These are phyloP conservation scores for Erethizon dorsatum DNA, from an alignment of 2,797 vertebrate species.

Conservation along the genomic window DNA sequence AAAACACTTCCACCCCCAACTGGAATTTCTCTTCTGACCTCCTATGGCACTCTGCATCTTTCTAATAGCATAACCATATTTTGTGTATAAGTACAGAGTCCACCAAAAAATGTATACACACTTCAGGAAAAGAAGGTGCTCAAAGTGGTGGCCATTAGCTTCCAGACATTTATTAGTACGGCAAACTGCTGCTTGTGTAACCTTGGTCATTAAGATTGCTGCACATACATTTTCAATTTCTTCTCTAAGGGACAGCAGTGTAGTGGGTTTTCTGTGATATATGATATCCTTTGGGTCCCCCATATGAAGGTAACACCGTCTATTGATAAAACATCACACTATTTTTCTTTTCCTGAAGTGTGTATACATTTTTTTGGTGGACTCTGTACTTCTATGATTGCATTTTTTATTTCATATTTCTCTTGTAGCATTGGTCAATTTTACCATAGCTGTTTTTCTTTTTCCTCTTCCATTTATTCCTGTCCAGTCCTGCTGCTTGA, in stretches of 20 bases:
- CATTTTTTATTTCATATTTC: not conserved
- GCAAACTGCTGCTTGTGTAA: not conserved
- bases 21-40: constrained; percentile 21
- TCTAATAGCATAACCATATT: not conserved
- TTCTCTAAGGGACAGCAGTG: not conserved
- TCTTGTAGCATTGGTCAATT: not conserved
- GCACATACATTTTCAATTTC: not conserved
- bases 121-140: not conserved
- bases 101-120: not conserved
- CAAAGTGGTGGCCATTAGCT: not conserved
- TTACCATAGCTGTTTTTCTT: not conserved
- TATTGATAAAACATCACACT: not conserved
- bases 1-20: not conserved
- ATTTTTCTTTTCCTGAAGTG: not conserved
- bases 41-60: not conserved
- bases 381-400: not conserved
- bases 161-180: not conserved
- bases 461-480: not conserved
- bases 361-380: not conserved
- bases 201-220: not conserved
- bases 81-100: not conserved
- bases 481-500: not conserved
- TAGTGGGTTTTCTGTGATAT: not conserved
- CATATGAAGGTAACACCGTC: not conserved
- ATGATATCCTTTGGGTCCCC: not conserved